phyloP scores from a whole-genome alignment of 2,888 invertebrate species.

The Cerastoderma edule region DNA sequence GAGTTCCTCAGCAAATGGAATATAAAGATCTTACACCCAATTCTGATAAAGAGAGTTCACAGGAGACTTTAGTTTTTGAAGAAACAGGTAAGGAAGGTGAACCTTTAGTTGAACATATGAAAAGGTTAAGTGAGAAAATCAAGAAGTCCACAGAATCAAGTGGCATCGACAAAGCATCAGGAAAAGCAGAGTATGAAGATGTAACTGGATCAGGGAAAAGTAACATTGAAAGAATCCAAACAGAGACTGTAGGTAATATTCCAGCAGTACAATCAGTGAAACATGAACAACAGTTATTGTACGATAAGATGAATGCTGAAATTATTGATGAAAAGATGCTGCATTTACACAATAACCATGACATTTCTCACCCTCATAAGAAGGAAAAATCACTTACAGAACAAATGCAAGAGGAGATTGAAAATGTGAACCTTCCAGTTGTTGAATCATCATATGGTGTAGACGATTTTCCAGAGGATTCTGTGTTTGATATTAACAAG shows the following conservation, averaged over 20 bases:
- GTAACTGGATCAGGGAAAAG: not conserved
- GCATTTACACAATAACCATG: not conserved
- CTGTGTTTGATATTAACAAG: not conserved
- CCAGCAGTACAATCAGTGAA: not conserved
- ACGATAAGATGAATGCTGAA: not conserved
- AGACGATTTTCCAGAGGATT: constrained; percentile 23
- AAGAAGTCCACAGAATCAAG: constrained; percentile 22
- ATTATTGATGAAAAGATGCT: not conserved
- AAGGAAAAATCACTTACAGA: constrained; percentile 19
- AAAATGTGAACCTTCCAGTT: constrained; percentile 3
- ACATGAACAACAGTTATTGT: constrained; percentile 8
- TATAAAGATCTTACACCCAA: not conserved
- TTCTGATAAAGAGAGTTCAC: not conserved
- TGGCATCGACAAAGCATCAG: not conserved
- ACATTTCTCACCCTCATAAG: not conserved
- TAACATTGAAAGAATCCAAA: constrained; percentile 2
- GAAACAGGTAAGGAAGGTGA: constrained; percentile 48
- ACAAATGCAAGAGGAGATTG: constrained; percentile 10
- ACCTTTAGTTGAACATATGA: constrained; percentile 45
- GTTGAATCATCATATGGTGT: constrained; percentile 6
- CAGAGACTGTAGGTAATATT: constrained; percentile 4
- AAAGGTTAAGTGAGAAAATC: constrained; percentile 52
- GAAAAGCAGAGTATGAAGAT: not conserved
- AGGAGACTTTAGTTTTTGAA: constrained; percentile 28
- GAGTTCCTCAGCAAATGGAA: not conserved